Percentiles rank a stretch among this genome's conserved stretches.
These are phyloP conservation scores for Callyntrura guangdongensis DNA, from an alignment of 2,888 invertebrate species.

Conservation along the genomic window DNA sequence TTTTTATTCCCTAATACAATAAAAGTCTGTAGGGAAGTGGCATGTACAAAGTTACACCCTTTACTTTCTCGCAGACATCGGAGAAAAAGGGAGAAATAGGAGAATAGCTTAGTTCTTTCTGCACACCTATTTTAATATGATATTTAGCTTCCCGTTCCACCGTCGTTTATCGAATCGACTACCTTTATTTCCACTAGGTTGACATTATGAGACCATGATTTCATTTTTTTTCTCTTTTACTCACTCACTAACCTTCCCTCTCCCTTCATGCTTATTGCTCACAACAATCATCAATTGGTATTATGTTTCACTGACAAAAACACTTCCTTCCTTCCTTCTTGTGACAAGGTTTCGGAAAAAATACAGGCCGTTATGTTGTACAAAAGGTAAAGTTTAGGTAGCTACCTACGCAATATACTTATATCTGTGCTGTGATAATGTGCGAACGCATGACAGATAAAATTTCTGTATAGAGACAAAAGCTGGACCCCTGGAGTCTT, in stretches of 20 bases:
- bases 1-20: not conserved
- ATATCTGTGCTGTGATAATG: no score
- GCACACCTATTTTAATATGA: conserved; percentile 65
- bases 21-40: conserved; percentile 21
- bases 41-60: conserved; percentile 40
- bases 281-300: conserved; percentile 77
- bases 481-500: conserved; percentile 74
- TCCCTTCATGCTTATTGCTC: conserved; percentile 70
- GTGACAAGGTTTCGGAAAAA: conserved; percentile 63
- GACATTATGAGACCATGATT: conserved; percentile 70
- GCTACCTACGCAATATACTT: not conserved
- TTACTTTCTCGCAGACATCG: not conserved
- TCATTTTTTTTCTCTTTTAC: conserved; percentile 66
- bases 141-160: conserved; percentile 51
- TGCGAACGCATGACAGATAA: not conserved
- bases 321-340: conserved; percentile 77
- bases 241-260: conserved; percentile 23
- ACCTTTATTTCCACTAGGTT: conserved; percentile 50
- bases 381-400: not conserved
- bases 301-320: conserved; percentile 78
- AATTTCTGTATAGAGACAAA: conserved; percentile 11
- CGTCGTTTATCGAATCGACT: conserved; percentile 38
- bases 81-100: not conserved
- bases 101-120: conserved; percentile 10
- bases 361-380: not conserved